Percentiles rank a stretch among this genome's conserved stretches.
Evolutionary conservation across 2,888 invertebrate genomes (phyloP).

Genomic region (Dicycla oo): DNA sequence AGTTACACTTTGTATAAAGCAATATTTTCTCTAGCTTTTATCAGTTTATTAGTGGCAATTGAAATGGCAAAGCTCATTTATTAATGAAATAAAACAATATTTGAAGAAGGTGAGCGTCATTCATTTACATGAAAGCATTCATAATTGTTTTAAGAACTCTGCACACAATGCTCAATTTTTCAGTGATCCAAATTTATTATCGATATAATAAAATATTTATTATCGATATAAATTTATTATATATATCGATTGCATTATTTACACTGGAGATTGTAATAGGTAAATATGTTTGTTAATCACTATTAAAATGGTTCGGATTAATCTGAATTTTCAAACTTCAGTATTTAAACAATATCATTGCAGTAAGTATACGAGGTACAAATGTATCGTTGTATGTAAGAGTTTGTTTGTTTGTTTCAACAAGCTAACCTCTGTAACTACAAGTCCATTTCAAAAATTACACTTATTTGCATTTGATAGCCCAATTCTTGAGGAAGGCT

Average conservation of each 20-base stretch:
- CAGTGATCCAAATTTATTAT: slow-evolving; percentile 39
- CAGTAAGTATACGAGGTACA: not conserved
- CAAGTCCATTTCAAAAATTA: too few species aligned
- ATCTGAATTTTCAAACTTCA: not conserved
- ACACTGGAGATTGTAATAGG: not conserved
- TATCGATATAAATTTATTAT: slow-evolving; percentile 13
- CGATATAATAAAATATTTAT: too few species aligned
- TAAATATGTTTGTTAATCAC: not conserved
- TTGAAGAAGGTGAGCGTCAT: not conserved
- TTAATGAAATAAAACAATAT: not conserved
- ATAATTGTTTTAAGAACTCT: slow-evolving; percentile 9
- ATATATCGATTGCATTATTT: slow-evolving; percentile 26
- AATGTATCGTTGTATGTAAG: too few species aligned
- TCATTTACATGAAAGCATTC: slow-evolving; percentile 22
- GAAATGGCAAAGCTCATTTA: not conserved
- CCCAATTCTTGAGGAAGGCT: too few species aligned
- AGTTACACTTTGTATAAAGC: too few species aligned
- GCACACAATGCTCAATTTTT: slow-evolving; percentile 10
- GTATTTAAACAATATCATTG: not conserved
- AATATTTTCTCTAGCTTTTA: not conserved
- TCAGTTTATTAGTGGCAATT: not conserved
- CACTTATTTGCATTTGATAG: too few species aligned
- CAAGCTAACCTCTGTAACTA: too few species aligned
- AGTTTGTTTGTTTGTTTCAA: too few species aligned
- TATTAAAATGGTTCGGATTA: slow-evolving; percentile 1